Conservation (phyloP, 2,888 invertebrate species). For the Blera fallax region DNA sequence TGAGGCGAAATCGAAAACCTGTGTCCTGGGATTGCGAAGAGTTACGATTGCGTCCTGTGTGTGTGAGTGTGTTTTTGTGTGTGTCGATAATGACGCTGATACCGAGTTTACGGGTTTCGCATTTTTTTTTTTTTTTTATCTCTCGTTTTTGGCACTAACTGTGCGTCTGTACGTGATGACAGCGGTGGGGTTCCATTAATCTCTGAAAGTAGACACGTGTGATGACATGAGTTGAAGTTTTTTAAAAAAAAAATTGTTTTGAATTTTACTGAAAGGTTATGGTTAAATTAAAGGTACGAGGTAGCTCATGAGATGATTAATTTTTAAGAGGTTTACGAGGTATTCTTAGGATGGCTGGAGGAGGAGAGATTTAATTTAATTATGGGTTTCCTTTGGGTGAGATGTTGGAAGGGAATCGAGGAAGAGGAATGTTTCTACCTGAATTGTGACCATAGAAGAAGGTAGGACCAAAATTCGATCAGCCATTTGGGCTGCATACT, state of each 20-base stretch:
- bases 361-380: neutral
- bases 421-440: too few species aligned
- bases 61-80: neutral
- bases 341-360: neutral
- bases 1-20: neutral
- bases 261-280: neutral
- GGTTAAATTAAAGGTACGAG: too few species aligned
- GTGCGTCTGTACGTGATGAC: constrained; percentile 25
- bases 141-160: constrained; percentile 29
- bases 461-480: too few species aligned
- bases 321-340: neutral
- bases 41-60: neutral
- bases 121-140: constrained; percentile 2
- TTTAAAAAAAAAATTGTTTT: neutral
- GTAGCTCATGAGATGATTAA: neutral
- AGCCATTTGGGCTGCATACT: too few species aligned
- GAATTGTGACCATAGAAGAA: too few species aligned
- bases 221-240: constrained; percentile 14
- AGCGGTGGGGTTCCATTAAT: constrained; percentile 45
- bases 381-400: neutral
- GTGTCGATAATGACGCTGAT: neutral
- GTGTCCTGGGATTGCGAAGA: neutral
- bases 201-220: constrained; percentile 48
- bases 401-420: too few species aligned
- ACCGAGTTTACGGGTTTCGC: constrained; percentile 16